These are phyloP conservation scores for Digitonthophagus gazella DNA, from an alignment of 2,888 invertebrate species.

Conservation along the genomic window DNA sequence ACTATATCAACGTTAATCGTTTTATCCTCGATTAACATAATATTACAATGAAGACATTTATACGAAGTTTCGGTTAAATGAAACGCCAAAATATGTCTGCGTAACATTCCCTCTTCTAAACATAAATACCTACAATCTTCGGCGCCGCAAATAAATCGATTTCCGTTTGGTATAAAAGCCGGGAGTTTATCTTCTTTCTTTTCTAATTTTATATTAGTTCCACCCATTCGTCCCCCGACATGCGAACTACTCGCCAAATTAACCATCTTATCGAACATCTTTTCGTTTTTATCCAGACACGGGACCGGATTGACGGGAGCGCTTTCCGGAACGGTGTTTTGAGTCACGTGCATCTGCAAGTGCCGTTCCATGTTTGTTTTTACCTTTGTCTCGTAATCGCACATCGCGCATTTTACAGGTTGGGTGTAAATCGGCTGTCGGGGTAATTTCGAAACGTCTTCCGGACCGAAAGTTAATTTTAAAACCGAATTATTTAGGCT, in stretches of 20 bases:
- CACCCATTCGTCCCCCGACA: slow-evolving; percentile 49
- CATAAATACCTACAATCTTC: slow-evolving; percentile 69
- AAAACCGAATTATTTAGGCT: slow-evolving; percentile 26
- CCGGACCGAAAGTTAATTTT: slow-evolving; percentile 53
- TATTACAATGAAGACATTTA: slow-evolving; percentile 70
- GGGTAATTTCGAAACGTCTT: slow-evolving; percentile 65
- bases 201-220: slow-evolving; percentile 11
- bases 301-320: slow-evolving; percentile 82
- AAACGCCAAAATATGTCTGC: slow-evolving; percentile 69
- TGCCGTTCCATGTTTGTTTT: slow-evolving; percentile 71
- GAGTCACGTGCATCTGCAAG: slow-evolving; percentile 61
- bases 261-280: slow-evolving; percentile 82
- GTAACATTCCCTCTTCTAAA: slow-evolving; percentile 68
- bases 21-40: slow-evolving; percentile 54
- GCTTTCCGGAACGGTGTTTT: slow-evolving; percentile 59
- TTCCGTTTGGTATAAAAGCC: slow-evolving; percentile 30
- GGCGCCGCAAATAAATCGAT: slow-evolving; percentile 70
- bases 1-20: slow-evolving; percentile 59
- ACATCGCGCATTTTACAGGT: slow-evolving; percentile 63
- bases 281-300: slow-evolving; percentile 72
- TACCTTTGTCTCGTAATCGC: slow-evolving; percentile 60
- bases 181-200: slow-evolving; percentile 30
- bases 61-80: slow-evolving; percentile 58
- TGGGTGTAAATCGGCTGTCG: slow-evolving; percentile 63
- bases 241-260: slow-evolving; percentile 73